Percentiles rank a stretch among this genome's conserved stretches.
These are phyloP conservation scores for Drosophila meridionalis DNA, from an alignment of 2,888 invertebrate genomes.

Conservation along the genomic window DNA sequence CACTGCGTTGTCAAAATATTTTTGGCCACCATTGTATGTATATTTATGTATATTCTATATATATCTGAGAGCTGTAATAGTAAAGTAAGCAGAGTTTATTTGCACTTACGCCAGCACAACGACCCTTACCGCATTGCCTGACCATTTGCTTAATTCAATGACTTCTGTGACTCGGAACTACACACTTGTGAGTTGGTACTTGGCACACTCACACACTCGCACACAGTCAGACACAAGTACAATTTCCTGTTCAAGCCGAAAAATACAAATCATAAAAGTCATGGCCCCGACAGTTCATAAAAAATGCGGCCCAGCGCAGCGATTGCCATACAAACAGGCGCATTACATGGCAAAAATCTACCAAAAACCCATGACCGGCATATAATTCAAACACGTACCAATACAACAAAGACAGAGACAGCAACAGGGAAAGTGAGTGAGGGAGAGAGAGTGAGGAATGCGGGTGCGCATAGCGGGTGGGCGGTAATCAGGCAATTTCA, in stretches of 20 bases:
- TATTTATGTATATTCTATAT: background rate
- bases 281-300: conserved; percentile 71
- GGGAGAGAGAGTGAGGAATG: conserved; percentile 1
- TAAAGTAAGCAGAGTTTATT: conserved; percentile 2
- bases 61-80: background rate
- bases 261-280: conserved; percentile 77
- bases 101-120: background rate
- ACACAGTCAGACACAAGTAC: conserved; percentile 28
- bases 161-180: conserved; percentile 65
- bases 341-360: conserved; percentile 56
- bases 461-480: conserved; percentile 23
- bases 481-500: conserved; percentile 79
- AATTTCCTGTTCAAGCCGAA: conserved; percentile 50
- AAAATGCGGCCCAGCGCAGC: conserved; percentile 75
- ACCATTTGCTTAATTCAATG: conserved; percentile 73
- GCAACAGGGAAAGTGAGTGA: conserved; percentile 9
- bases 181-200: conserved; percentile 62
- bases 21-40: too few relatives aligned
- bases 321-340: conserved; percentile 77
- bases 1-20: too few relatives aligned
- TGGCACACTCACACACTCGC: conserved; percentile 17
- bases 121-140: conserved; percentile 54
- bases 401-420: conserved; percentile 42
- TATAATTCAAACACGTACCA: conserved; percentile 77
- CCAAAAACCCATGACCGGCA: conserved; percentile 71